Evolutionary conservation across 2,113 vertebrate species (phyloP), one percentile per base, ranked within the genome.

Genomic region (Tyrannus savana): DNA sequence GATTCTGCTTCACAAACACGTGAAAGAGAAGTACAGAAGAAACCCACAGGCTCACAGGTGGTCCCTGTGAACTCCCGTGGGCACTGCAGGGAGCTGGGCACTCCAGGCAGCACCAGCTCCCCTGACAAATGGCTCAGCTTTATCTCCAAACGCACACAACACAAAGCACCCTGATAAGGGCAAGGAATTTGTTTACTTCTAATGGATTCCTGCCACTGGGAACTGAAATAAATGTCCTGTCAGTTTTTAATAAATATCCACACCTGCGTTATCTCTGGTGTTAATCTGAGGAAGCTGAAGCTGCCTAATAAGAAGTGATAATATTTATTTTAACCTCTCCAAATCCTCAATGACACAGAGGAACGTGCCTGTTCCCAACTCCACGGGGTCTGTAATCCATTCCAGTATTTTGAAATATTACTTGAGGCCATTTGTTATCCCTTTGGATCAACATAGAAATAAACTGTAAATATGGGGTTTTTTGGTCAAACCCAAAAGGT

Each of bases 111-210:
- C 69, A 1, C 6, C 9, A 14, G 2, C 33, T 50, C 35, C 71
- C 79, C 4, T 3, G 33, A 16, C 22, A 37, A 92, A 41, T 3
- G 11, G 60, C 0, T 4, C 12, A 49, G 69, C 80, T 60, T 95
- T 96, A 97, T 96, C 94, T 97, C 67, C 49, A 4, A 71, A 14
- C 3, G 3, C 93, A 97, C 92, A 77, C 84, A 79, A 53, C 92
- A 31, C 74, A 50, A 25, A 92, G 77, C 37, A 14, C 47, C 23
- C 93, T 6, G 95, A 96, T 97, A 97, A 95, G 80, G 63, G 73
- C 3, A 55, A 47, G 55, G 84, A 19, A 72, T 74, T 92, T 92
- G 90, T 92, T 97, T 92, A 52, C 80, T 78, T 68, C 74, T 24
- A 92, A 93, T 81, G 81, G 81, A 85, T 95, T 95, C 80, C 84